Evolutionary conservation across 2,113 vertebrate genomes (phyloP).

Genomic region (Lepus americanus): DNA sequence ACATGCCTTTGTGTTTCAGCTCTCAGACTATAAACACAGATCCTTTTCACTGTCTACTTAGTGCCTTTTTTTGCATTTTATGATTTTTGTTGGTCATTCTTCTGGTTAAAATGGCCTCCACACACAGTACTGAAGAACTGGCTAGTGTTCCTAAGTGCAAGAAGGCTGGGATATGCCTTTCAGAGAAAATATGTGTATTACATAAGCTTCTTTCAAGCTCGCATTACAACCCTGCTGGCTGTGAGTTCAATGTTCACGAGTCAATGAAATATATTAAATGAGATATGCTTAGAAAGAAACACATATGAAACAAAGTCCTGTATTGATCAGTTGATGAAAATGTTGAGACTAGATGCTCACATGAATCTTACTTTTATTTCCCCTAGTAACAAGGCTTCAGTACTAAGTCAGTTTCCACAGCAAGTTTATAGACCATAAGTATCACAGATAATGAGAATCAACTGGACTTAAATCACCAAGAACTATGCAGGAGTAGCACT

Average conservation of each 20-base stretch:
- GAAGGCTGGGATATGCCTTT: background rate
- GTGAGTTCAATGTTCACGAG: background rate
- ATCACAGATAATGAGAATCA: constrained; percentile 40
- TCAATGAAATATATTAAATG: background rate
- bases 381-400: background rate
- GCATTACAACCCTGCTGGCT: background rate
- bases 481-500: background rate
- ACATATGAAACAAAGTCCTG: background rate
- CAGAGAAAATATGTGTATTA: background rate
- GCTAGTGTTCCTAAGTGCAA: background rate
- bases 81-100: background rate
- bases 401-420: background rate
- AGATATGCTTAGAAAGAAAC: background rate
- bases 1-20: background rate
- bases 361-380: background rate
- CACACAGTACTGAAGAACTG: background rate
- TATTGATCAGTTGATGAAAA: background rate
- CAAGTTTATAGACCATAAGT: background rate
- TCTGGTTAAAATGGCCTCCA: background rate
- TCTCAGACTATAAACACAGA: background rate
- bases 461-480: background rate
- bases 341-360: background rate
- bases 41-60: background rate
- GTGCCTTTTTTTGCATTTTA: background rate
- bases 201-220: background rate